Evolutionary conservation across 2,888 invertebrate species (phyloP), one percentile per base, ranked within the genome.

Genomic region (Priocnemis perturbator): DNA sequence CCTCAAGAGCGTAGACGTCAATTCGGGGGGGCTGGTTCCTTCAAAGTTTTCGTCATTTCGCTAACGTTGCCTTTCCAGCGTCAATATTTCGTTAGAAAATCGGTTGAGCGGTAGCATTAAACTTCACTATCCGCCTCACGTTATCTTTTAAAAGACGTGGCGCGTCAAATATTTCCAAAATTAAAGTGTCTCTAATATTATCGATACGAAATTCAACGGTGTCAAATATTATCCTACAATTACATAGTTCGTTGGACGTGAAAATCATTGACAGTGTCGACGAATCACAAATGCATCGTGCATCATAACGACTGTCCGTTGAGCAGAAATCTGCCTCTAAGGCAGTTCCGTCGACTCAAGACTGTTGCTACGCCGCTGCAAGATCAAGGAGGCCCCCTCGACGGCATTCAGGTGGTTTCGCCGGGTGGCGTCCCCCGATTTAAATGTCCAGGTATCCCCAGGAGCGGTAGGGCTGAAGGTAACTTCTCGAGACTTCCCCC

Each of bases 371-470:
- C 83, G 75, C 78, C 83, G 71, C 47, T 83, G 82, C 65, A 85
- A 85, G 83, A 85, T 81, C 78, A 81, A 83, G 81, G 71, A 81
- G 83, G 83, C 81, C 85, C 87, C 87, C 82, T 84, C 76, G 82
- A 78, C 77, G 71, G 79, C 68, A 82, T 86, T 88, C 87, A 87
- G 88, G 87, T 88, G 88, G 83, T 84, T 86, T 75, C 62, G 77
- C 85, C 81, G 80, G 81, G 79, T 83, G 82, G 78, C 69, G 79
- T 77, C 77, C 78, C 77, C 80, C 83, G 84, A 83, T 88, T 89
- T 88, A 88, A 89, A 88, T 87, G 87, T 77, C 85, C 86, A 85
- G 87, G 87, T 86, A 87, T 83, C 74, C 75, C 69, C 48, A 56
- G 67, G 67, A 37, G 52, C 66, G 56, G 58, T 70, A 71, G 78